Evolutionary conservation across 2,888 invertebrate genomes (phyloP), one percentile per base, ranked within the genome.

Genomic region (Agonopterix subpropinquella): DNA sequence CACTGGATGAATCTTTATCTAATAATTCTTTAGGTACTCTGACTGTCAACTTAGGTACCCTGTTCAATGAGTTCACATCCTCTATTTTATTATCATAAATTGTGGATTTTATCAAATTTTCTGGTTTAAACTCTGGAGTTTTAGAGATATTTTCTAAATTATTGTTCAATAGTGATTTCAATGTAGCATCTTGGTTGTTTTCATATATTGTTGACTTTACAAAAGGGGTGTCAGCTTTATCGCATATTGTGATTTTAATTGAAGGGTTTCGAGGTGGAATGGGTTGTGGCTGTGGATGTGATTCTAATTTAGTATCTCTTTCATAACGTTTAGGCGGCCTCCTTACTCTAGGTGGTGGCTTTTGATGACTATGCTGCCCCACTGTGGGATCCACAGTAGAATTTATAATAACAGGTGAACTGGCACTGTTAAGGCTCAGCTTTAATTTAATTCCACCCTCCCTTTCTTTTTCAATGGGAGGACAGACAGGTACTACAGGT

Each of bases 1-100:
- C 89, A 74, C 83, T 88, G 35, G 89, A 89, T 48, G 89, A 87
- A 65, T 86, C 83, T 67, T 86, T 89, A 58, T 89, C 89, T 53
- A 86, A 68, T 53, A 90, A 90, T 64, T 91, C 90, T 71, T 91
- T 91, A 44, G 92, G 91, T 58, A 92, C 89, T 73, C 92, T 91
- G 18, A 93, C 84, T 57, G 92, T 93, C 48, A 93, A 80, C 76
- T 93, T 93, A 60, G 92, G 93, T 56, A 92, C 92, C 77, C 90
- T 91, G 70, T 89, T 89, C 50, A 88, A 68, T 61, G 84, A 80
- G 59, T 83, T 86, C 43, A 72, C 66, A 59, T 82, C 80, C 56
- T 86, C 84, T 53, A 80, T 64, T 59, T 84, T 85, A 57, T 85
- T 87, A 66, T 88, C 88, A 73, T 87, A 88, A 61, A 87, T 88